Conservation (phyloP, 2,113 vertebrate genomes). For the Emydura subglobosa region DNA sequence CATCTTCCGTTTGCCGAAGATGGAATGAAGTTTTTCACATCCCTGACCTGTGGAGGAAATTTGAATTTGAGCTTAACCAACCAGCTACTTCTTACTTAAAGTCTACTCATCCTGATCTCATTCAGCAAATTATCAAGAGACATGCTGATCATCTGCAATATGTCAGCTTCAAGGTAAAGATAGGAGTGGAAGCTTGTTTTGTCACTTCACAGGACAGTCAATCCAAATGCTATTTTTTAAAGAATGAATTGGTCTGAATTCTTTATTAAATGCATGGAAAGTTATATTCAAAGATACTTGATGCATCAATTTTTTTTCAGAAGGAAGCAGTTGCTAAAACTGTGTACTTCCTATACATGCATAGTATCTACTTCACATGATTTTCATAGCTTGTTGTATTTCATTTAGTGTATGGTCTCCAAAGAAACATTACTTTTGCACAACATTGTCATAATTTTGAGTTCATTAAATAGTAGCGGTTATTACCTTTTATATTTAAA, state of each 20-base stretch:
- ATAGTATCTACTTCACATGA: rapidly evolving
- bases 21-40: conserved; percentile 94
- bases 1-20: conserved; percentile 87
- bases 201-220: rapidly evolving
- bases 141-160: conserved; percentile 90
- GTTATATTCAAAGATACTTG: neutral
- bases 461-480: neutral
- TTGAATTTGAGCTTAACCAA: conserved; percentile 93
- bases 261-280: neutral
- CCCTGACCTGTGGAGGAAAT: conserved; percentile 91
- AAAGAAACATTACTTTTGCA: neutral
- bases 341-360: rapidly evolving
- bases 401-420: neutral
- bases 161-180: conserved; percentile 90
- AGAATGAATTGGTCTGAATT: neutral
- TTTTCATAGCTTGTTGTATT: neutral
- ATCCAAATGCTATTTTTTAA: neutral
- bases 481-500: neutral
- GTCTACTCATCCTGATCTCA: conserved; percentile 91
- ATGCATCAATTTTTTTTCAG: neutral
- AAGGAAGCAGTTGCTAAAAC: neutral
- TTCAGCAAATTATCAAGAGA: conserved; percentile 93
- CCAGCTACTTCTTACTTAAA: conserved; percentile 90
- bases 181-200: neutral
- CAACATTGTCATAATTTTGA: neutral